Conservation (phyloP, 2,113 vertebrate genomes). For the Sceloporus tristichus region DNA sequence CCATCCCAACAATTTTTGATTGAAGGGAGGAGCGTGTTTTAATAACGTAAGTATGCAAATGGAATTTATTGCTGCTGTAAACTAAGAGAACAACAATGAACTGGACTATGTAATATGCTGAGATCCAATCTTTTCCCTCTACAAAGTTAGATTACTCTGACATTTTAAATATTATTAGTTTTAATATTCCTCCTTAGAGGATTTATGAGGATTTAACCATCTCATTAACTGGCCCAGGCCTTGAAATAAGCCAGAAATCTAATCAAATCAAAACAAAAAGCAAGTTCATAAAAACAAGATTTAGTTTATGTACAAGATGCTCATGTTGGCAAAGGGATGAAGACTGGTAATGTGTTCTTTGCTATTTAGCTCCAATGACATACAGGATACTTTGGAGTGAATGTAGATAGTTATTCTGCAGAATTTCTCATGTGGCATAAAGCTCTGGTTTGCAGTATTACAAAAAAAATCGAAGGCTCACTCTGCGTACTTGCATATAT, state of each 20-base stretch:
- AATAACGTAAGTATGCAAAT: neutral
- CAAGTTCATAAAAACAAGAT: neutral
- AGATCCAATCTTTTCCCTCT: neutral
- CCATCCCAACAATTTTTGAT: neutral
- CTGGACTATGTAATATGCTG: neutral
- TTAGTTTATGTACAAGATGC: too few species aligned
- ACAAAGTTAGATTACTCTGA: neutral
- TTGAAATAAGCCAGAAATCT: neutral
- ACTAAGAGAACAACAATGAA: neutral
- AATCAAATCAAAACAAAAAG: neutral
- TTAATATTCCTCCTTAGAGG: neutral
- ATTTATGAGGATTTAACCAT: neutral
- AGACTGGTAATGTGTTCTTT: neutral
- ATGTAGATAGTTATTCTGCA: neutral
- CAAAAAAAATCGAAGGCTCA: conserved; percentile 44
- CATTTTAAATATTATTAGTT: neutral
- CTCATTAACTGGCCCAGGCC: neutral
- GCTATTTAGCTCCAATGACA: neutral
- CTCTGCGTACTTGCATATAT: conserved; percentile 39
- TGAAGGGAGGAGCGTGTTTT: neutral
- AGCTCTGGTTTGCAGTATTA: conserved; percentile 28
- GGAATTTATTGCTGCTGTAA: neutral
- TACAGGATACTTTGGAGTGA: neutral
- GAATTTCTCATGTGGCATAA: conserved; percentile 27
- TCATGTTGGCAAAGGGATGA: neutral